A percentile compares a stretch with the other conserved stretches of the same genome.
Evolutionary conservation across 2,888 invertebrate species (phyloP).

Genomic region (Sarcophaga variegata): DNA sequence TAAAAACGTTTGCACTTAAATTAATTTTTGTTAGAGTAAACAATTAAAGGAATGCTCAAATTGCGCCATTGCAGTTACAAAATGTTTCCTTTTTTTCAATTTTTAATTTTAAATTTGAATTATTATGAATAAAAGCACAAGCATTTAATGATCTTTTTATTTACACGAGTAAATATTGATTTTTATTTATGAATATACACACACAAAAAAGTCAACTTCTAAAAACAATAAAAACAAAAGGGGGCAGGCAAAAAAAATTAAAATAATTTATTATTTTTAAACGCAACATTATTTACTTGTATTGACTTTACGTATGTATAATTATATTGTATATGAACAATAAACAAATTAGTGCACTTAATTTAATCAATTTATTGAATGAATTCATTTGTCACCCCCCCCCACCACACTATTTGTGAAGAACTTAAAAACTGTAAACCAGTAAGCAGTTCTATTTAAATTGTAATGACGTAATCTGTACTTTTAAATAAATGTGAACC

Average conservation of each 20-base stretch:
- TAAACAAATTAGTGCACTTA: conserved; percentile 64
- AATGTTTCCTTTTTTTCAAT: too few relatives aligned
- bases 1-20: too few relatives aligned
- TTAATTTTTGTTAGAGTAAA: too few relatives aligned
- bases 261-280: conserved; percentile 24
- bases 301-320: conserved; percentile 31
- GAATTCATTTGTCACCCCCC: neutral
- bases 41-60: too few relatives aligned
- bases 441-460: too few relatives aligned
- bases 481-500: too few relatives aligned
- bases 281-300: conserved; percentile 23
- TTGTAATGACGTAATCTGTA: too few relatives aligned
- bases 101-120: too few relatives aligned
- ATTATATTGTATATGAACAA: conserved; percentile 45
- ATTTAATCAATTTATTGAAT: conserved; percentile 58
- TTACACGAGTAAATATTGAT: conserved; percentile 14
- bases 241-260: neutral
- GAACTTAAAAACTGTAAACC: too few relatives aligned
- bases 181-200: neutral
- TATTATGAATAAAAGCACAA: conserved; percentile 5
- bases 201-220: too few relatives aligned
- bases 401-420: too few relatives aligned
- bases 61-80: too few relatives aligned
- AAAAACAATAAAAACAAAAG: neutral
- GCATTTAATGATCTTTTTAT: conserved; percentile 28